phyloP scores from a whole-genome alignment of 2,113 vertebrate genomes.

The Tragulus kanchil region DNA sequence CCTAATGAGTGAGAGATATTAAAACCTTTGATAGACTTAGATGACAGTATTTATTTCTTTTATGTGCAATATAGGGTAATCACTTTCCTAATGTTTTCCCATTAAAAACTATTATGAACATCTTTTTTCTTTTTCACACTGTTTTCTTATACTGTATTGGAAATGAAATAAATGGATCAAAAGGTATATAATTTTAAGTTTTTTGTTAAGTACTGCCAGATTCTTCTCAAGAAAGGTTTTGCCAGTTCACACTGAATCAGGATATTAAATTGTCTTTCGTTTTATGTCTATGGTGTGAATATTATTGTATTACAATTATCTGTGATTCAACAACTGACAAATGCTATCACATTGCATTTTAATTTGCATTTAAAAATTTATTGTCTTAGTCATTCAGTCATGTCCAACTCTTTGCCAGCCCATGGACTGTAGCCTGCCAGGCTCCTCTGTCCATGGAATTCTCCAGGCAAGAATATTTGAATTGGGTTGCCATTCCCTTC shows the following conservation, averaged over 20 bases:
- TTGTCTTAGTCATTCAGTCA: background rate
- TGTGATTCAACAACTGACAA: background rate
- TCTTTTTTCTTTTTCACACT: slow-evolving; percentile 21
- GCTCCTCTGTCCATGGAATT: background rate
- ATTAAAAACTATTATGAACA: slow-evolving; percentile 1
- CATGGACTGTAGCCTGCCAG: background rate
- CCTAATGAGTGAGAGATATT: background rate
- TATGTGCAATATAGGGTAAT: background rate
- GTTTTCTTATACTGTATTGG: slow-evolving; percentile 52
- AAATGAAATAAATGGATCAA: slow-evolving; percentile 47
- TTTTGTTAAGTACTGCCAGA: background rate
- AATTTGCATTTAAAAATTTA: slow-evolving; percentile 15
- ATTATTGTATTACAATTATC: background rate
- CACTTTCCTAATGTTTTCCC: slow-evolving; percentile 11
- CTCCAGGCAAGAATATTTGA: background rate
- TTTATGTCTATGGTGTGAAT: background rate
- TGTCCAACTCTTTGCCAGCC: background rate
- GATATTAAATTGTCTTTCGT: background rate
- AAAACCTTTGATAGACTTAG: slow-evolving; percentile 28
- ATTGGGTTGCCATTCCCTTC: background rate
- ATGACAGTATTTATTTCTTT: slow-evolving; percentile 15
- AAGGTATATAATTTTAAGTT: background rate
- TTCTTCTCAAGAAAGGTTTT: background rate
- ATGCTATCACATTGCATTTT: slow-evolving; percentile 16
- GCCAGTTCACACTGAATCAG: background rate